Base-by-base conservation (phyloP, 2,888 invertebrate species). In the Napeogenes inachia region DNA sequence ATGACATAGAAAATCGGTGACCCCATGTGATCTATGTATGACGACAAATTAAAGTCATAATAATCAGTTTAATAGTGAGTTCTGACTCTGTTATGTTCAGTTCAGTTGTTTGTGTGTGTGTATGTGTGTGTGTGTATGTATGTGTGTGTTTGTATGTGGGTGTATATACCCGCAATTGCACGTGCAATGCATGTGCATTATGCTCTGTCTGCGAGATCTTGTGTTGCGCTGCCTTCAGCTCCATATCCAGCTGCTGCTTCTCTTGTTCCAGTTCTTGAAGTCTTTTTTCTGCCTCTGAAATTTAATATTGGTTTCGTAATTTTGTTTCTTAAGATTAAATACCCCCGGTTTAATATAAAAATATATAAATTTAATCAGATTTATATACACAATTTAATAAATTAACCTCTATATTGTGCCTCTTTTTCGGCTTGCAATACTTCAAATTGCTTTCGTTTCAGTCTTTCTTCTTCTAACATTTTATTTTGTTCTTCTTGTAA, bases 401-500 rank as follows among this genome's bases (percentile, higher is more conserved):
- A 35, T 21, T 66, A 84, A 94, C 95, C 93, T 92, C 91, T 92
- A 59, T 93, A 92, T 82, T 94, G 93, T 38, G 84, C 84, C 79
- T 95, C 95, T 76, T 94, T 96, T 73, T 94, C 93, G 35, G 92
- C 92, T 76, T 95, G 95, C 61, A 93, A 84, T 53, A 91, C 89
- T 84, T 96, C 95, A 76, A 95, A 95, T 70, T 94, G 95, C 70
- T 92, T 92, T 57, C 95, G 88, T 79, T 96, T 96, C 63, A 93
- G 89, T 70, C 95, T 91, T 81, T 96, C 96, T 74, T 94, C 92
- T 77, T 94, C 94, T 62, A 96, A 78, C 75, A 96, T 90, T 75
- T 92, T 84, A 69, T 92, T 92, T 75, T 96, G 96, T 80, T 96
- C 95, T 74, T 93, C 93, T 81, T 96, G 95, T n/a, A 96, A 84